These are phyloP conservation scores for Pocillopora verrucosa DNA, from an alignment of 64 coral and sea anemone species.

Conservation along the genomic window DNA sequence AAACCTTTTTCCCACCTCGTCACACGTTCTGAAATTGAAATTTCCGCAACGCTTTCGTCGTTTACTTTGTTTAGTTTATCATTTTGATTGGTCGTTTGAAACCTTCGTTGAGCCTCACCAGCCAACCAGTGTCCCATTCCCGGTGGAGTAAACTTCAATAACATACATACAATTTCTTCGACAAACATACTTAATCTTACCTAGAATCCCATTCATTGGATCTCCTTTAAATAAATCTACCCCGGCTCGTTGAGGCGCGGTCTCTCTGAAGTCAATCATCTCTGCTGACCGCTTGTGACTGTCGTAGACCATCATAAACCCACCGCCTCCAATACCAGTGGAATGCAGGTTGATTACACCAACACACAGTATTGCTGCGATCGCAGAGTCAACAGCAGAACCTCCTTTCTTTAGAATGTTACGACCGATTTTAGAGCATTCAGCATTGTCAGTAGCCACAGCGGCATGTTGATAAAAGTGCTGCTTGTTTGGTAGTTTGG, in stretches of 20 bases:
- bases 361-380: constrained; percentile 85
- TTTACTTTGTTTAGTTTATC: no score
- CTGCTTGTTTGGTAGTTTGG: constrained; percentile 66
- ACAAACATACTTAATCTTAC: constrained; percentile 1
- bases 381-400: constrained; percentile 85
- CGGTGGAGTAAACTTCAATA: no score
- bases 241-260: constrained; percentile 67
- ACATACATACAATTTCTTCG: no score
- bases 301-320: constrained; percentile 95
- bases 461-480: constrained; percentile 76
- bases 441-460: constrained; percentile 79
- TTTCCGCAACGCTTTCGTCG: no score
- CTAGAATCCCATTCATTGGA: constrained; percentile 88
- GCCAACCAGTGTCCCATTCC: no score
- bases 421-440: constrained; percentile 85
- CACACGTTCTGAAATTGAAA: no score
- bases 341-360: constrained; percentile 94
- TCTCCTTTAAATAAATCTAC: constrained; percentile 87
- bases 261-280: constrained; percentile 98
- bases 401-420: constrained; percentile 75
- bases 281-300: constrained; percentile 63
- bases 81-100: no score
- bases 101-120: no score
- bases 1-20: no score
- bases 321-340: constrained; percentile 93